These are phyloP conservation scores for Gymnodraco acuticeps DNA, from an alignment of 2,797 vertebrate genomes.

Conservation along the genomic window DNA sequence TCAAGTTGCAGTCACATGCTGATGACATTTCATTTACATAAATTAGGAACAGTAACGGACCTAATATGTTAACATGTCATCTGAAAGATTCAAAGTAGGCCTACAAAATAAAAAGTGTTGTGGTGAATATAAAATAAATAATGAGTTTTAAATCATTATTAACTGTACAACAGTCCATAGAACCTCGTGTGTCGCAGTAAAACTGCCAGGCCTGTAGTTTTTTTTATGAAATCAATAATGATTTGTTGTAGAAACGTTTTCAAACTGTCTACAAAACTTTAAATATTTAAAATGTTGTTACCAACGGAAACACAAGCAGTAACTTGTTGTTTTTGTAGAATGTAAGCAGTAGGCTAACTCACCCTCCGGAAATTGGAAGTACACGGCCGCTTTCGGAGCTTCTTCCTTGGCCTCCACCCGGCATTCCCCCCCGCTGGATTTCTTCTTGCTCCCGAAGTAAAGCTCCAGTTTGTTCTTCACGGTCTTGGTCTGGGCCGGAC, in stretches of 20 bases:
- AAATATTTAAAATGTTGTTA: background rate
- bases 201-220: background rate
- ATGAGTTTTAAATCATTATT: too few relatives aligned
- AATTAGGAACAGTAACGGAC: too few relatives aligned
- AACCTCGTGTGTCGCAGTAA: slow-evolving; percentile 1
- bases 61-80: background rate
- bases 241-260: background rate
- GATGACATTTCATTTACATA: too few relatives aligned
- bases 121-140: too few relatives aligned
- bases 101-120: too few relatives aligned
- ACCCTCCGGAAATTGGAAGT: slow-evolving; percentile 72
- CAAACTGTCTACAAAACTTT: background rate
- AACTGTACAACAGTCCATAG: too few relatives aligned
- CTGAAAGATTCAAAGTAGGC: background rate
- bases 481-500: slow-evolving; percentile 14
- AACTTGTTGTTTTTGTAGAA: too few relatives aligned
- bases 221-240: too few relatives aligned
- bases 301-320: background rate
- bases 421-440: slow-evolving; percentile 81
- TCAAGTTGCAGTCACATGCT: too few relatives aligned
- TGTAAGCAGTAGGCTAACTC: background rate
- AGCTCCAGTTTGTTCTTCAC: slow-evolving; percentile 76
- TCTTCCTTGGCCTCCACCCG: slow-evolving; percentile 55
- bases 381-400: slow-evolving; percentile 52
- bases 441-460: slow-evolving; percentile 81